phyloP scores from a whole-genome alignment of 2,888 invertebrate species.

The Leucania comma region DNA sequence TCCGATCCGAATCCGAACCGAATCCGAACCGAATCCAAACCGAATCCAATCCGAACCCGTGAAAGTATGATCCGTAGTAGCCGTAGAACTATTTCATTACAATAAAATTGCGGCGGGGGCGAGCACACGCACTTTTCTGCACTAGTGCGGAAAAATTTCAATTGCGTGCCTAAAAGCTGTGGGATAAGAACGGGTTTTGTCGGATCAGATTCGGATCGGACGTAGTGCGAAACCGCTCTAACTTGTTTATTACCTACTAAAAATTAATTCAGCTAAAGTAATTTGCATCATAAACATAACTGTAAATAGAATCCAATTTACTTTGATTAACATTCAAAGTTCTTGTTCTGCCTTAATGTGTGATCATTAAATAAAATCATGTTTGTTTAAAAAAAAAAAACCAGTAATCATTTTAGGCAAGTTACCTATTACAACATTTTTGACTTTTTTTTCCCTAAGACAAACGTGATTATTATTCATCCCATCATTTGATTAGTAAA shows the following conservation, averaged over 20 bases:
- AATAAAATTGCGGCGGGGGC: too few species aligned
- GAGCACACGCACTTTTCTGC: too few species aligned
- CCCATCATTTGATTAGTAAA: background rate
- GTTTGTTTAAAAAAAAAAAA: slow-evolving; percentile 35
- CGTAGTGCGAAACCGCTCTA: too few species aligned
- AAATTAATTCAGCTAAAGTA: slow-evolving; percentile 21
- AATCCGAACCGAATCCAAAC: too few species aligned
- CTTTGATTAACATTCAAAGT: slow-evolving; percentile 34
- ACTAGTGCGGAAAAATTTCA: too few species aligned
- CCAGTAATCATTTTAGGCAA: slow-evolving; percentile 1
- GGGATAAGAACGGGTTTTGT: too few species aligned
- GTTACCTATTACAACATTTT: background rate
- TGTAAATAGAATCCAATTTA: slow-evolving; percentile 35
- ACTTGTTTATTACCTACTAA: slow-evolving; percentile 12
- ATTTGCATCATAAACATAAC: slow-evolving; percentile 34
- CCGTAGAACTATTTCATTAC: too few species aligned
- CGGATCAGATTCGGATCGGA: too few species aligned
- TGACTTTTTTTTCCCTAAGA: slow-evolving; percentile 11
- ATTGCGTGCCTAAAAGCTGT: too few species aligned
- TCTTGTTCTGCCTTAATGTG: slow-evolving; percentile 11
- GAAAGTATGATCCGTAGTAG: too few species aligned
- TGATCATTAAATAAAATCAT: slow-evolving; percentile 23
- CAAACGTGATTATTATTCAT: slow-evolving; percentile 33
- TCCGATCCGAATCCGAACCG: too few species aligned
- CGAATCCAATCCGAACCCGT: too few species aligned